A percentile compares a stretch with the other conserved stretches of the same genome.
Evolutionary conservation across 2,888 invertebrate genomes (phyloP).

Genomic region (Oscheius myriophilus): DNA sequence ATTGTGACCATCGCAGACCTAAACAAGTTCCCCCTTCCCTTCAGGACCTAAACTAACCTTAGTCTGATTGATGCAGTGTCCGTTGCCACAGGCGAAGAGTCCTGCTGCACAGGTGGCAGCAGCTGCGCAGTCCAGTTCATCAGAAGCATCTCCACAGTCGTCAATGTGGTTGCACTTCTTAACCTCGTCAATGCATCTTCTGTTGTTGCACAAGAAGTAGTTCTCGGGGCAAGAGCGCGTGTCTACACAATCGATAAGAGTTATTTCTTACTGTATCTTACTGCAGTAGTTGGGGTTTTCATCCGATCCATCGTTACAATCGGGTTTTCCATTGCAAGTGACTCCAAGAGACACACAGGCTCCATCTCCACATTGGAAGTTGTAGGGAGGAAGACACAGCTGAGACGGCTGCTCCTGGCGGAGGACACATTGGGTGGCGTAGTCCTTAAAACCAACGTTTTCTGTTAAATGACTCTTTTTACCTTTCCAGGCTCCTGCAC

Average conservation of each 20-base stretch:
- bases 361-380: slow-evolving; percentile 68
- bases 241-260: slow-evolving; percentile 33
- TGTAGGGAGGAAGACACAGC: slow-evolving; percentile 67
- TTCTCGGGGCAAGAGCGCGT: slow-evolving; percentile 69
- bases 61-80: slow-evolving; percentile 81
- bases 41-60: slow-evolving; percentile 77
- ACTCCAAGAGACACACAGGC: slow-evolving; percentile 88
- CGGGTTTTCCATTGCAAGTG: slow-evolving; percentile 83
- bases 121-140: slow-evolving; percentile 84
- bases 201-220: slow-evolving; percentile 68
- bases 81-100: slow-evolving; percentile 92
- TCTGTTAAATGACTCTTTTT: not conserved
- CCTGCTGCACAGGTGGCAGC: slow-evolving; percentile 80
- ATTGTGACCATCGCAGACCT: slow-evolving; percentile 85
- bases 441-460: slow-evolving; percentile 52
- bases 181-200: slow-evolving; percentile 84
- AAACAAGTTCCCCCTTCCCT: no score
- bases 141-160: slow-evolving; percentile 96
- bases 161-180: slow-evolving; percentile 80
- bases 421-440: slow-evolving; percentile 66
- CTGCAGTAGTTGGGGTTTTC: slow-evolving; percentile 81
- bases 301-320: slow-evolving; percentile 92
- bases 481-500: slow-evolving; percentile 77
- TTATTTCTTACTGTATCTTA: slow-evolving; percentile 19
- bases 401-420: slow-evolving; percentile 37